phyloP scores from a whole-genome alignment of 2,888 invertebrate species.

The Dasysyrphus tricinctus region DNA sequence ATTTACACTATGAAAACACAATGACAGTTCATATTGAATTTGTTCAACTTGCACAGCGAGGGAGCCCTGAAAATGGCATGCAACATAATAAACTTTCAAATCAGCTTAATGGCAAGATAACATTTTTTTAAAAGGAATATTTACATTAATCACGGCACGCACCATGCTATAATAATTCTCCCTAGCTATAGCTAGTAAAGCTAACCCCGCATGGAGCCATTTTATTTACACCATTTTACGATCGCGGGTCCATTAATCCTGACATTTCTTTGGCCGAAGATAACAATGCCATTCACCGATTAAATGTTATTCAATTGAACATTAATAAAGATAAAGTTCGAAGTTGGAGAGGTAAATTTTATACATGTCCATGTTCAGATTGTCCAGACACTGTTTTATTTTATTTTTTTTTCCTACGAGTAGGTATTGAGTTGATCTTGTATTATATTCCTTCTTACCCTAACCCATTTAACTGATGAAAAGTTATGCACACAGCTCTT shows the following conservation, averaged over 20 bases:
- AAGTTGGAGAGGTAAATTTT: constrained; percentile 27
- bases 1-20: constrained; percentile 45
- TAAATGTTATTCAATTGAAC: constrained; percentile 73
- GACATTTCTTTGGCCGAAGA: constrained; percentile 68
- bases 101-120: constrained; percentile 40
- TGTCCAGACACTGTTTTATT: constrained; percentile 5
- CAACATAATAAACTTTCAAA: constrained; percentile 29
- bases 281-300: constrained; percentile 74
- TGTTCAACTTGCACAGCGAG: background rate
- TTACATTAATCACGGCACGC: constrained; percentile 68
- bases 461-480: constrained; percentile 19
- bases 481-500: constrained; percentile 50
- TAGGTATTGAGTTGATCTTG: background rate
- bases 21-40: constrained; percentile 28
- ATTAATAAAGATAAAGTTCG: constrained; percentile 70
- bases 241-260: constrained; percentile 68
- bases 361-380: background rate
- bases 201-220: constrained; percentile 55
- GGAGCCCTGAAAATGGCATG: background rate
- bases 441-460: constrained; percentile 4
- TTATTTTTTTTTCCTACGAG: background rate
- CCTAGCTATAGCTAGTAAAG: background rate
- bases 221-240: constrained; percentile 73
- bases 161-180: constrained; percentile 3
- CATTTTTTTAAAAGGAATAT: constrained; percentile 50